These are phyloP conservation scores for Acestrorhynchus altus DNA, from an alignment of 2,797 vertebrate species.

Conservation along the genomic window DNA sequence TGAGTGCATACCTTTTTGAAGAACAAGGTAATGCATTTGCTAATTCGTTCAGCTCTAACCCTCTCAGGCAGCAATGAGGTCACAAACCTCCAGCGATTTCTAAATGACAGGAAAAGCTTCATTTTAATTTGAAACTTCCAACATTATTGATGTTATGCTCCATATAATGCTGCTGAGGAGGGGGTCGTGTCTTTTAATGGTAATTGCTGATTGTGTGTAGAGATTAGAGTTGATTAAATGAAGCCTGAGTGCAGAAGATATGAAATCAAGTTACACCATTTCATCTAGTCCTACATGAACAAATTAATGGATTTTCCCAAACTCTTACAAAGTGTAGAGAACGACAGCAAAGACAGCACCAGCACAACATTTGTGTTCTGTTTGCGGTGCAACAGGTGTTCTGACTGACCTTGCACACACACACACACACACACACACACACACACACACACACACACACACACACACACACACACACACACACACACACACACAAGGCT, in stretches of 20 bases:
- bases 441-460: too few relatives aligned
- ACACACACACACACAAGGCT: too few relatives aligned
- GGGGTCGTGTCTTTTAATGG: conserved; percentile 22
- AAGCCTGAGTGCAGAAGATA: conserved; percentile 40
- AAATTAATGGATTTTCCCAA: conserved; percentile 51
- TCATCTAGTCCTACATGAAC: conserved; percentile 9
- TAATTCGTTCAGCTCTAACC: conserved; percentile 4
- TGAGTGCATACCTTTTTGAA: conserved; percentile 25
- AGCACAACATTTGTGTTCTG: too few relatives aligned
- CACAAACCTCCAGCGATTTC: neutral
- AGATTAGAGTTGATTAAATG: conserved; percentile 54
- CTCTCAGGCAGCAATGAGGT: conserved; percentile 12
- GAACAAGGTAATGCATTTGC: conserved; percentile 13
- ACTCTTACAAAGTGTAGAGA: conserved; percentile 7
- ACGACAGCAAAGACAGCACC: neutral
- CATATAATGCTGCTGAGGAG: conserved; percentile 40
- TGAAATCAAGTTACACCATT: conserved; percentile 6
- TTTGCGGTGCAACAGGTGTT: too few relatives aligned
- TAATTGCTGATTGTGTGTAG: conserved; percentile 47
- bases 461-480: too few relatives aligned
- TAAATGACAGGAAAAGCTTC: conserved; percentile 6
- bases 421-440: too few relatives aligned
- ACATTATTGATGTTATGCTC: conserved; percentile 30
- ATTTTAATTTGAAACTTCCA: conserved; percentile 23
- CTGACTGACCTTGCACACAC: too few relatives aligned